Conservation (phyloP, 2,888 invertebrate genomes). For the Mechanitis messenoides region DNA sequence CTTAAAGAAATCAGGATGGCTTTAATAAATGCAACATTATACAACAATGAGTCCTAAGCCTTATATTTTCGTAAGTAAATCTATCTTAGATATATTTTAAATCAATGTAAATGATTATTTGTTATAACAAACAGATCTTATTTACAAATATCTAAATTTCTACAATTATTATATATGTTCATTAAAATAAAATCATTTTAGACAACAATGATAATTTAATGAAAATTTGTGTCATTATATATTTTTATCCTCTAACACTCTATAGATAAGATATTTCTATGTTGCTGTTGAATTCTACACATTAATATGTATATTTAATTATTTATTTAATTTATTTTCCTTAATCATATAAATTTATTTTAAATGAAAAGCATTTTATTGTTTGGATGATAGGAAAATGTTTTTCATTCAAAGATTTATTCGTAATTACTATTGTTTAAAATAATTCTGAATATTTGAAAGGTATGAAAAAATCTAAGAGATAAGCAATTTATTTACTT, state of each 20-base stretch:
- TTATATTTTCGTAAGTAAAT: too few relatives aligned
- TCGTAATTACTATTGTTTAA: neutral
- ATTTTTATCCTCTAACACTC: constrained; percentile 7
- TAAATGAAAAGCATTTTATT: neutral
- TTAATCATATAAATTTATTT: neutral
- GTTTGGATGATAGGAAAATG: neutral
- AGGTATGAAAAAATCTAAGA: too few relatives aligned
- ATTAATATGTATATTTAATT: neutral
- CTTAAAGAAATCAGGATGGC: too few relatives aligned
- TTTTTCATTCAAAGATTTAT: neutral
- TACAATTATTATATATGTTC: too few relatives aligned
- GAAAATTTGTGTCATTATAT: neutral
- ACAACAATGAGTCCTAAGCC: too few relatives aligned
- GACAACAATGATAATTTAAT: neutral
- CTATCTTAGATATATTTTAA: too few relatives aligned
- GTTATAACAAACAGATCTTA: too few relatives aligned
- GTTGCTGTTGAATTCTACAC: neutral
- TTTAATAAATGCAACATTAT: too few relatives aligned
- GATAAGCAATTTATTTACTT: neutral
- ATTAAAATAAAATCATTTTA: too few relatives aligned
- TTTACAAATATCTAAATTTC: too few relatives aligned
- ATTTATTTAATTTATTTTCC: constrained; percentile 6
- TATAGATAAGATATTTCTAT: neutral
- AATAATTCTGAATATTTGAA: too few relatives aligned
- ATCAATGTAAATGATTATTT: too few relatives aligned